These are phyloP conservation scores for Parapsyche elsis DNA, from an alignment of 1,140 invertebrate species.

Conservation along the genomic window DNA sequence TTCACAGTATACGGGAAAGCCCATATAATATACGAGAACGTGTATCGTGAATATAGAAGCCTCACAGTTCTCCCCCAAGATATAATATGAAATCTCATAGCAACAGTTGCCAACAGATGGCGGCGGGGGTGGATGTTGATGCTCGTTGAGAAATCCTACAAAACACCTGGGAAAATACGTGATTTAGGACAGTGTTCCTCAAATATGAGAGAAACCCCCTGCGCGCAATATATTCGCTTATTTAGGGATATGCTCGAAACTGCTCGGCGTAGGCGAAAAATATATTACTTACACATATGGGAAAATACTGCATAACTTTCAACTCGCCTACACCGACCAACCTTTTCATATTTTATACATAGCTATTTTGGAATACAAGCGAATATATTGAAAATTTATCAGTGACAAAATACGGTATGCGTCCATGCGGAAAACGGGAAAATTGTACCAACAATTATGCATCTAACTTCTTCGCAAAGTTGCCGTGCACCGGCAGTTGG, in stretches of 20 bases:
- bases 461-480: neutral
- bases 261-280: no score
- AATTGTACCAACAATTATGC: slow-evolving; percentile 28
- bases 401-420: no score
- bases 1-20: no score
- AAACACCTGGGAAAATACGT: slow-evolving; percentile 38
- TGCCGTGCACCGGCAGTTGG: neutral
- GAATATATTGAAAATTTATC: no score
- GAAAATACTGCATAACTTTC: no score
- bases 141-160: slow-evolving; percentile 26
- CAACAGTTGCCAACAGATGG: slow-evolving; percentile 55
- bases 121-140: slow-evolving; percentile 34
- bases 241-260: slow-evolving; percentile 6
- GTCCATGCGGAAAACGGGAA: neutral
- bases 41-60: neutral
- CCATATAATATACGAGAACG: no score
- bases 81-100: slow-evolving; percentile 47
- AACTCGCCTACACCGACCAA: no score
- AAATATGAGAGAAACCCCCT: slow-evolving; percentile 1
- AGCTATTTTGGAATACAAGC: no score
- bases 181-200: slow-evolving; percentile 32
- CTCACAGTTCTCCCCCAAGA: slow-evolving; percentile 1
- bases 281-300: no score
- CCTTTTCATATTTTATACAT: no score
- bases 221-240: neutral